Evolutionary conservation across 2,113 vertebrate genomes (phyloP), one percentile per base, ranked within the genome.

Genomic region (Camarhynchus parvulus): DNA sequence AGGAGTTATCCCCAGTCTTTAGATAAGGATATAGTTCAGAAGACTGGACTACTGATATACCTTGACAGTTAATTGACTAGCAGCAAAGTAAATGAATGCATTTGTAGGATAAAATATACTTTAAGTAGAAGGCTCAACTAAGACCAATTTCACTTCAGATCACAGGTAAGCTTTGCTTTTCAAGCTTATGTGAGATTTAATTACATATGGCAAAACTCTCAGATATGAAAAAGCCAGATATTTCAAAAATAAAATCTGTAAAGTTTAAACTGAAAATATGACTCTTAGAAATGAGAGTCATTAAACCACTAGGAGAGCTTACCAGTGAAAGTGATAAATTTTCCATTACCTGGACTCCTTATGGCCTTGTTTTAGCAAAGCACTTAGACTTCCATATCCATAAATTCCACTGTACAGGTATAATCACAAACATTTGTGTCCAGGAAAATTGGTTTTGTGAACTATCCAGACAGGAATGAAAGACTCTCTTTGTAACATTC

Each of bases 341-440:
- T 91, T 79, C 77, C 44, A 53, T 85, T 82, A 82, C 70, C 39
- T 56, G 47, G 24, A 67, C 31, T 89, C 41, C 62, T 83, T 88
- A 76, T 7, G 41, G 31, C 66, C 69, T 68, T 82, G 56, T 79
- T 94, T 89, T 87, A 94, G n/a, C 37, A 85, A 87, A 91, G 49
- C 46, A 58, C 66, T 94, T 89, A 69, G 47, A 92, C 52, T 42
- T 89, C 55, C 69, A 95, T 76, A 84, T 79, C 78, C 49, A 84
- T 84, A 76, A 94, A 95, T 91, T 91, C 28, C 62, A 58, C 50
- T 64, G 28, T 69, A 47, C 11, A 49, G 19, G 9, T 52, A 56
- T 10, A 92, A 39, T 74, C 49, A 86, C 72, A 92, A 95, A 62
- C n/a, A 82, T 59, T 74, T 94, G 39, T 82, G 70, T 69, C 50